A percentile compares a stretch with the other conserved stretches of the same genome.
Conservation (phyloP, 2,888 invertebrate genomes). For the Conomelus anceps region DNA sequence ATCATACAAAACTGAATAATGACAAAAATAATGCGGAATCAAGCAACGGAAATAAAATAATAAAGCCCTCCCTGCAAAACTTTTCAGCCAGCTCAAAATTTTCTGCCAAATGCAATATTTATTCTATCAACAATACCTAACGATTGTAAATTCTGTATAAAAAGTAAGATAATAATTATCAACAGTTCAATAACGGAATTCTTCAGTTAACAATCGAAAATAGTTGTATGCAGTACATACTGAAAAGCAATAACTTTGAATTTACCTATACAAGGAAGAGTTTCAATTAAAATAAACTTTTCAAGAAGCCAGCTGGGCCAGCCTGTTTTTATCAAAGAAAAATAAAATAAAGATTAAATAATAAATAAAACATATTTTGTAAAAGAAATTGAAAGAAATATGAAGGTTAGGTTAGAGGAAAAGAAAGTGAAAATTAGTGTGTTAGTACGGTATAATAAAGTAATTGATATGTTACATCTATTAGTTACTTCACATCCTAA, state of each 20-base stretch:
- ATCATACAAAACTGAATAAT: constrained; percentile 5
- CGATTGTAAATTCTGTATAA: neutral
- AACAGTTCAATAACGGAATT: neutral
- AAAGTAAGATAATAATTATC: neutral
- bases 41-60: neutral
- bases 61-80: neutral
- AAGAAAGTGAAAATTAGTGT: constrained; percentile 26
- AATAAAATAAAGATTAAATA: constrained; percentile 21
- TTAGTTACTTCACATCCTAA: neutral
- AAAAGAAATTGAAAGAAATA: constrained; percentile 32
- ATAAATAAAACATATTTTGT: constrained; percentile 26
- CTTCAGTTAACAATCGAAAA: neutral
- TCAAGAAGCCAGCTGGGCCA: constrained; percentile 89
- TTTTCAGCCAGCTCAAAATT: neutral
- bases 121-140: neutral
- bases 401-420: constrained; percentile 30
- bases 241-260: neutral
- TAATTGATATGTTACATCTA: neutral
- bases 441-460: neutral
- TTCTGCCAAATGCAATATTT: neutral
- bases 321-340: constrained; percentile 51
- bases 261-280: constrained; percentile 19
- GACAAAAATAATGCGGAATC: neutral
- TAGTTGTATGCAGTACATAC: neutral
- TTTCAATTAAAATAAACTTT: constrained; percentile 80